Evolutionary conservation across 2,797 vertebrate species (phyloP).

Genomic region (Acanthis flammea): DNA sequence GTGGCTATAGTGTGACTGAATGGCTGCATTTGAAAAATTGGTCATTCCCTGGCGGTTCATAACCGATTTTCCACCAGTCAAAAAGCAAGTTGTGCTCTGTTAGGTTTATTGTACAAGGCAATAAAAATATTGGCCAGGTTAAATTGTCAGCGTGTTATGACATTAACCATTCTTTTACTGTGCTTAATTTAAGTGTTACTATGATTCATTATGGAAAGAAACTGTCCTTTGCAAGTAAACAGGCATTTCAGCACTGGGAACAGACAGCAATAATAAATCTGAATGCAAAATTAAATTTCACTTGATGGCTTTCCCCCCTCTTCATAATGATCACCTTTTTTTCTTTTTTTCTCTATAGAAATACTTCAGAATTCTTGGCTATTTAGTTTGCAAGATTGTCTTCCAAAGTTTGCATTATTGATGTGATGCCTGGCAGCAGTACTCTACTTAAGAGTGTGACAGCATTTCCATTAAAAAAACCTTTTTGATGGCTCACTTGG

Average conservation of each 20-base stretch:
- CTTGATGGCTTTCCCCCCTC: neutral
- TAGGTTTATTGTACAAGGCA: conserved; percentile 85
- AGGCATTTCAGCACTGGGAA: conserved; percentile 63
- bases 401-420: conserved; percentile 62
- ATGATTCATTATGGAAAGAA: conserved; percentile 77
- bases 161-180: conserved; percentile 82
- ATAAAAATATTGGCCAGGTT: conserved; percentile 87
- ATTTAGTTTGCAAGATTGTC: conserved; percentile 64
- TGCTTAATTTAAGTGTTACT: conserved; percentile 79
- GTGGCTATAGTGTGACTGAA: conserved; percentile 79
- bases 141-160: conserved; percentile 80
- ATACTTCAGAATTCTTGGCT: conserved; percentile 54
- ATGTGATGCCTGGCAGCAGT: conserved; percentile 61
- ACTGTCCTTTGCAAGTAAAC: conserved; percentile 74
- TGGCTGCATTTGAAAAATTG: conserved; percentile 84
- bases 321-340: conserved; percentile 32
- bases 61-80: conserved; percentile 84
- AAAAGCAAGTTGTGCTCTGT: conserved; percentile 85
- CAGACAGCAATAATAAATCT: conserved; percentile 54
- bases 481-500: conserved; percentile 57
- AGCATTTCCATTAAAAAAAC: conserved; percentile 58
- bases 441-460: conserved; percentile 51
- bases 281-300: conserved; percentile 58
- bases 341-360: conserved; percentile 1
- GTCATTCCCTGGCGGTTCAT: conserved; percentile 82